Percentiles rank a stretch among this genome's conserved stretches.
Conservation (phyloP, 1,140 invertebrate genomes). For the Nebria ingens region DNA sequence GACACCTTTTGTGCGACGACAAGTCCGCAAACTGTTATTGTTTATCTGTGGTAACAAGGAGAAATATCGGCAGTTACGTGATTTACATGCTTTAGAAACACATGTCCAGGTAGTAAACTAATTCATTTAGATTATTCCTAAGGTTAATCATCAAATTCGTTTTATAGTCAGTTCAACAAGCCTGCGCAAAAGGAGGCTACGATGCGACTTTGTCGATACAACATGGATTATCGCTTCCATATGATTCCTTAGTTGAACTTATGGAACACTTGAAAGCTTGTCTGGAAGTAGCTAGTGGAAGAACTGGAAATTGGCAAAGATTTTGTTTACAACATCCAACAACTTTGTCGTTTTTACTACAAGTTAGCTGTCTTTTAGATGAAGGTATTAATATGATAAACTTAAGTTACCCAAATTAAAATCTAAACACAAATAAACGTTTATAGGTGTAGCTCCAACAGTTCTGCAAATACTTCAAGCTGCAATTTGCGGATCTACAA, state of each 20-base stretch:
- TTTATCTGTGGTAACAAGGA: conserved; percentile 94
- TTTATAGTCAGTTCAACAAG: conserved; percentile 42
- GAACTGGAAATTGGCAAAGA: conserved; percentile 92
- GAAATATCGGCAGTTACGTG: conserved; percentile 85
- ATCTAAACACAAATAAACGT: neutral
- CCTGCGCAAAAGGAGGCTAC: conserved; percentile 48
- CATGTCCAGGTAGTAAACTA: conserved; percentile 53
- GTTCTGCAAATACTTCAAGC: conserved; percentile 82
- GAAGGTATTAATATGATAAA: conserved; percentile 45
- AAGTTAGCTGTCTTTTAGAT: conserved; percentile 72
- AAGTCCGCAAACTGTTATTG: conserved; percentile 81
- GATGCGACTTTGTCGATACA: conserved; percentile 34
- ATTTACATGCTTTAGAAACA: conserved; percentile 80
- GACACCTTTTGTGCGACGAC: conserved; percentile 62
- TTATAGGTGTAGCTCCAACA: conserved; percentile 68
- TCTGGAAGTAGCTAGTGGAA: conserved; percentile 79
- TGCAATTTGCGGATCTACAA: conserved; percentile 43
- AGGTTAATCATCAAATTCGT: neutral
- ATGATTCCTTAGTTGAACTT: conserved; percentile 82
- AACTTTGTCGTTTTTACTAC: conserved; percentile 68
- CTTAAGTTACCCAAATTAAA: neutral
- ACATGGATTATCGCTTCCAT: conserved; percentile 49
- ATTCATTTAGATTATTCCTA: conserved; percentile 10
- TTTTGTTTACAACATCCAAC: conserved; percentile 69
- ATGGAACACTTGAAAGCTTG: conserved; percentile 94